Base-by-base conservation (phyloP, 2,888 invertebrate species). In the Pseudococcus longispinus region DNA sequence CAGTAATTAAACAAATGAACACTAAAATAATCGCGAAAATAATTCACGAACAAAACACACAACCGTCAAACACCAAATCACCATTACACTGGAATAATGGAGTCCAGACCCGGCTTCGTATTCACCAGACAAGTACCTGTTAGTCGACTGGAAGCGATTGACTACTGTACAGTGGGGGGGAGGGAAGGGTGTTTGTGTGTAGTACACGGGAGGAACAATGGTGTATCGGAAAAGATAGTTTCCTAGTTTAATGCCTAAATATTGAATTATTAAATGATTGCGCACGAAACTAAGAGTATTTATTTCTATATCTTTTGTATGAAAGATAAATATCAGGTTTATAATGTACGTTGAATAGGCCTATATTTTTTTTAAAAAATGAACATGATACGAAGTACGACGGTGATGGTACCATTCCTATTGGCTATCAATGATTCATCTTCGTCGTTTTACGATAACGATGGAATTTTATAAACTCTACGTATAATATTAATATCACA, bases 91-190 rank as follows among this genome's bases (percentile, higher is more conserved):
- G 77, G 37, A 80, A 20, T 11, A 42, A 80, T 42, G 37, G n/a
- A 80, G 42, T 42, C 42, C 23, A 80, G 77, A 80, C 77, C 77
- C 77, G 77, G 77, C 77, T 8, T 80, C 42, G 42, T 18, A 18
- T 70, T 18, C 20, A 29, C 77, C 77, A 80, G 77, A 80, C 77
- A 29, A 42, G 42, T 80, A 80, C 77, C 77, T 80, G 77, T 80
- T 80, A 37, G 42, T 20, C 42, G 20, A 42, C 77, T 80, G 77
- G 77, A 80, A 80, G 77, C 77, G 42, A 20, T 80, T 13, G 9
- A n/a, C 77, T 77, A 77, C 77, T 26, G 77, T 42, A 18, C 6
- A 11, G 77, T 20, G 3, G 74, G 37, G 37, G 6, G 74, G 74
- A 23, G 37, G 60, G 60, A n/a, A 2, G 20, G 46, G 70, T 26